These are phyloP conservation scores for Lordiphosa stackelbergi DNA, from an alignment of 1,140 invertebrate genomes.

Conservation along the genomic window DNA sequence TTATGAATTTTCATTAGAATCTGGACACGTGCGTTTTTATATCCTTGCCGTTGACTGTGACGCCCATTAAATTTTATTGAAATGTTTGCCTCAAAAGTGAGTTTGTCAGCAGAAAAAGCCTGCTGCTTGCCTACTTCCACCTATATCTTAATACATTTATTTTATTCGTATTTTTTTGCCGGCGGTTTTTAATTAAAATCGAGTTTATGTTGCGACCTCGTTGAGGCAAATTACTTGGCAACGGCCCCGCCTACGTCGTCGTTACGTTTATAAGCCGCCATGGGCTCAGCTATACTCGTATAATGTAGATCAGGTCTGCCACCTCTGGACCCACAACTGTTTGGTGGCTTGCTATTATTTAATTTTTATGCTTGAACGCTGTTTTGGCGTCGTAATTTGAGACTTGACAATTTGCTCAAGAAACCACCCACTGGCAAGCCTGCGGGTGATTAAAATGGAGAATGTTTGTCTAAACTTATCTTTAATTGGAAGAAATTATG, in stretches of 20 bases:
- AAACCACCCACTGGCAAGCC: slow-evolving; percentile 5
- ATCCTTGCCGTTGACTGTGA: slow-evolving; percentile 42
- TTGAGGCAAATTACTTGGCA: slow-evolving; percentile 52
- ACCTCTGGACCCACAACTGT: slow-evolving; percentile 10
- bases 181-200: slow-evolving; percentile 67
- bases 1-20: slow-evolving; percentile 66
- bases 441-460: slow-evolving; percentile 15
- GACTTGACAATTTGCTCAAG: slow-evolving; percentile 47
- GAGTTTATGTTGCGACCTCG: slow-evolving; percentile 48
- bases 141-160: slow-evolving; percentile 32
- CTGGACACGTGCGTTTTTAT: slow-evolving; percentile 45
- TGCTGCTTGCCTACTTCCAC: no score
- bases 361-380: slow-evolving; percentile 63
- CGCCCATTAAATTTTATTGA: slow-evolving; percentile 68
- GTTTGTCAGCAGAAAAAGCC: slow-evolving; percentile 32
- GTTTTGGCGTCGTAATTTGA: slow-evolving; percentile 55
- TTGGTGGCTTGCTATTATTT: slow-evolving; percentile 55
- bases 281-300: slow-evolving; percentile 1
- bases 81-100: slow-evolving; percentile 36
- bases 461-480: no score
- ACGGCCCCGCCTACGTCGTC: slow-evolving; percentile 18
- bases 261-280: neutral
- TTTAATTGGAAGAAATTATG: no score
- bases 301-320: slow-evolving; percentile 38
- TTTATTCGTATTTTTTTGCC: slow-evolving; percentile 30